Evolutionary conservation across 2,113 vertebrate genomes (phyloP), one percentile per base, ranked within the genome.

Genomic region (Megatriorchis doriae): DNA sequence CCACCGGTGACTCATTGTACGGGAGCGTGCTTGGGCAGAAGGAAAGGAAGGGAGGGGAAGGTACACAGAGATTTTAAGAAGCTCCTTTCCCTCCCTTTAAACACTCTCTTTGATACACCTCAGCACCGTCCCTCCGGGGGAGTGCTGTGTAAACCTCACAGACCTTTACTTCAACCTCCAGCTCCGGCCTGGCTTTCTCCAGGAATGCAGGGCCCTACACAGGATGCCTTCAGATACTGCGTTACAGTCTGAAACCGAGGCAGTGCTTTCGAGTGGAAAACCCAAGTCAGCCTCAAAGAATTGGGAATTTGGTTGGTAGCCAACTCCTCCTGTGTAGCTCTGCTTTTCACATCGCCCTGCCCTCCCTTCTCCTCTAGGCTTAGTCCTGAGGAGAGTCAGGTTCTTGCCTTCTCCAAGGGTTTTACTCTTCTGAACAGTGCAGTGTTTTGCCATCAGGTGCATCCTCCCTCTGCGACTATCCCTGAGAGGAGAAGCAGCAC

Each of bases 261-360:
- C 75, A 89, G 86, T 81, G 82, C 83, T 93, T 92, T 79, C 0
- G 55, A 96, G 82, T 95, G 93, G 94, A 96, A 97, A 97, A 97
- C 86, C 59, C 86, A 84, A 80, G 93, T 94, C 91, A 81, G 89
- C 53, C 95, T 95, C 96, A 93, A 95, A 95, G 90, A 97, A 94
- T 8, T 73, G 91, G 84, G 80, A 92, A 79, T 89, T 88, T 94
- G 96, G 91, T 83, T 62, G 45, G 73, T 52, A 50, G 92, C 86
- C 94, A 97, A 9, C 31, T 92, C 89, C 86, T 92, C 93, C 94
- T 29, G 16, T 68, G 65, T 48, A 90, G 72, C 70, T 92, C 90
- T 94, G 92, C 66, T 96, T 96, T 93, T 91, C 59, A 48, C 56
- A 68, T 88, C 2, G 3, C 48, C 67, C 82, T 95, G n/a, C 66